Conservation (phyloP, 2,888 invertebrate genomes). For the Andrena chrysosceles region DNA sequence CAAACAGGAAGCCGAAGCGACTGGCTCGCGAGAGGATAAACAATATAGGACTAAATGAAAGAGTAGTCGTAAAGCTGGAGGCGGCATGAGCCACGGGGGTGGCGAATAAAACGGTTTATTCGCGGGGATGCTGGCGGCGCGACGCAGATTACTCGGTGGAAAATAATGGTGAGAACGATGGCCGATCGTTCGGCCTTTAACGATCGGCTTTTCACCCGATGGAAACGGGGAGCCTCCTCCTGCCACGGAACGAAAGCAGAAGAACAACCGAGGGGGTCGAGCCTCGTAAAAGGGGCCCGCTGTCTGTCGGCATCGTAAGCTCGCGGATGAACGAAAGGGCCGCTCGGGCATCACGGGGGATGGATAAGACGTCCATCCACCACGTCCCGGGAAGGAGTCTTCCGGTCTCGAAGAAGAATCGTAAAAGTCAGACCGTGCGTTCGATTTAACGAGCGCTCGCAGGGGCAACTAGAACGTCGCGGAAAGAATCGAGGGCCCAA, state of each 20-base stretch:
- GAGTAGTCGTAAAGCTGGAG: conserved; percentile 34
- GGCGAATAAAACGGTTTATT: conserved; percentile 21
- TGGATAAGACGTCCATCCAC: neutral
- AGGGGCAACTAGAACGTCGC: conserved; percentile 58
- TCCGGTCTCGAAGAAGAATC: conserved; percentile 61
- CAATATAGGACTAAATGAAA: conserved; percentile 27
- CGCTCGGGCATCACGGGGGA: neutral
- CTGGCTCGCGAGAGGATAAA: conserved; percentile 5
- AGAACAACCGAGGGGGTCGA: conserved; percentile 6
- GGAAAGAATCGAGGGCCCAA: conserved; percentile 23
- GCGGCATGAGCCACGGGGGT: conserved; percentile 1
- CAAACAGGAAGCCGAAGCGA: conserved; percentile 38
- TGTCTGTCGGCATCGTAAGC: conserved; percentile 45
- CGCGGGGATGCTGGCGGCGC: conserved; percentile 35
- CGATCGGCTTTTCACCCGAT: conserved; percentile 46
- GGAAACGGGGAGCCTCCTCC: conserved; percentile 1
- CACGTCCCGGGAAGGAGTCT: conserved; percentile 33
- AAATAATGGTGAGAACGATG: conserved; percentile 62
- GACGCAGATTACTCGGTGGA: conserved; percentile 48
- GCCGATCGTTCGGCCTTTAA: conserved; percentile 66
- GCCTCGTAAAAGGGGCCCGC: conserved; percentile 36
- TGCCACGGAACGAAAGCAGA: neutral
- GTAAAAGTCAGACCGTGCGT: conserved; percentile 61
- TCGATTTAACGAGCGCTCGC: conserved; percentile 70
- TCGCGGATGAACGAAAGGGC: conserved; percentile 16